Conservation (phyloP, 2,113 vertebrate genomes). For the Pongo abelii region DNA sequence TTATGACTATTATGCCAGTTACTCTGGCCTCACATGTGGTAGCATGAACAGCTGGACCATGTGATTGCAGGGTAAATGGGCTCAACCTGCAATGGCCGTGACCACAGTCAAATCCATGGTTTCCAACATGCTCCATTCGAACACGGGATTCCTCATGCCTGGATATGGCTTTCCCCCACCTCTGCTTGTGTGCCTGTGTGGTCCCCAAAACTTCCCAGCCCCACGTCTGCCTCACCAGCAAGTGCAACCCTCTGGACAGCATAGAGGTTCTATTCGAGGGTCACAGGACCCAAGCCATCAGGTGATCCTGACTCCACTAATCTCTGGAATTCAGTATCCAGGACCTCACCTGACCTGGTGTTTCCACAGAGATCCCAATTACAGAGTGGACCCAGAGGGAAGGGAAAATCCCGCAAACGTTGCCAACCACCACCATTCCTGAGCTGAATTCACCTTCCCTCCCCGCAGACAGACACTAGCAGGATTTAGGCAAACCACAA, state of each 20-base stretch:
- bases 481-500: neutral
- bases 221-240: neutral
- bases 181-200: neutral
- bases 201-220: neutral
- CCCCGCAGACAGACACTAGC: fast-evolving
- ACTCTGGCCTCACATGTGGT: neutral
- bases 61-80: neutral
- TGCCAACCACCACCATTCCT: neutral
- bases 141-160: neutral
- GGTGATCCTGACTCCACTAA: neutral
- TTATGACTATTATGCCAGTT: neutral
- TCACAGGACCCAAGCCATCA: neutral
- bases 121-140: neutral
- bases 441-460: neutral
- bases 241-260: neutral
- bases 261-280: neutral
- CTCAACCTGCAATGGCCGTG: neutral
- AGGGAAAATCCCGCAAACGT: neutral
- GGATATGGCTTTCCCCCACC: neutral
- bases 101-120: neutral
- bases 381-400: neutral
- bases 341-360: neutral
- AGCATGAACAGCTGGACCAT: neutral
- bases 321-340: neutral
- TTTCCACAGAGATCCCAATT: neutral